Evolutionary conservation across 2,797 vertebrate genomes (phyloP).

Genomic region (Peromyscus nudipes): DNA sequence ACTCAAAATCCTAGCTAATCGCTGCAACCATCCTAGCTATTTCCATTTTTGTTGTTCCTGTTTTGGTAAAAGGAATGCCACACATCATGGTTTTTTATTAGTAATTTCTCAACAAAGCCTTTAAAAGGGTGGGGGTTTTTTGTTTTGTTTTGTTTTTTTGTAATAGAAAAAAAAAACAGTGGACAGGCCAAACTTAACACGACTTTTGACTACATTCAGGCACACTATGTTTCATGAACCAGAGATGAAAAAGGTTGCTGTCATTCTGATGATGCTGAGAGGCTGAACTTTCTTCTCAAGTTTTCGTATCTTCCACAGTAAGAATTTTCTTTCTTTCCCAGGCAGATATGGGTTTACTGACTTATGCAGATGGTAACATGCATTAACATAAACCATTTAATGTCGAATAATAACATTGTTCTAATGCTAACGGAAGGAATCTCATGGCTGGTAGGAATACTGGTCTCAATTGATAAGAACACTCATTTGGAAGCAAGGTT

Average conservation of each 20-base stretch:
- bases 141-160: background rate
- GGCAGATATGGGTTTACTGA: background rate
- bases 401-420: background rate
- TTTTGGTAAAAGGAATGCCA: background rate
- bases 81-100: background rate
- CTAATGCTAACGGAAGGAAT: background rate
- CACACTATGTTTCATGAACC: background rate
- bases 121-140: background rate
- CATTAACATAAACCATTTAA: background rate
- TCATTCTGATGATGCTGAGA: accelerated
- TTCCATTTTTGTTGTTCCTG: background rate
- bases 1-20: background rate
- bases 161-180: background rate
- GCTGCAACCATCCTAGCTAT: no score
- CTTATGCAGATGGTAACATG: background rate
- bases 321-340: background rate
- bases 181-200: background rate
- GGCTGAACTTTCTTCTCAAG: background rate
- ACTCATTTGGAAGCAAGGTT: background rate
- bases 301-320: background rate
- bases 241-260: background rate
- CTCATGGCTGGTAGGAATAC: background rate
- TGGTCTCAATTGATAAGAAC: background rate
- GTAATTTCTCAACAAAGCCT: background rate
- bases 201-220: background rate